A percentile compares a stretch with the other conserved stretches of the same genome.
Conservation (phyloP, 2,797 vertebrate species). For the Peromyscus melanophrys region DNA sequence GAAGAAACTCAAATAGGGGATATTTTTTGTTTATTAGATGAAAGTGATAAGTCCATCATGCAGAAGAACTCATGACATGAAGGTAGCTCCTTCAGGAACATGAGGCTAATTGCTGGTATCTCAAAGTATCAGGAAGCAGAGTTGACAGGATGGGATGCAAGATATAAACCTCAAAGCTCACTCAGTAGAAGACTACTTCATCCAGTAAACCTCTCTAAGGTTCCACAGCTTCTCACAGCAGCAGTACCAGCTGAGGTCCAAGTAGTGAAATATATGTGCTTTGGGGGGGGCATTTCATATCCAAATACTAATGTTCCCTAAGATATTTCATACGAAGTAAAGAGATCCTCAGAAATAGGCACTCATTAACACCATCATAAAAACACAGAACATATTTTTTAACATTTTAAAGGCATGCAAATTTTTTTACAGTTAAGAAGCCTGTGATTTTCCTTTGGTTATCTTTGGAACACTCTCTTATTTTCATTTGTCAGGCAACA, state of each 20-base stretch:
- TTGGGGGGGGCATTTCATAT: neutral
- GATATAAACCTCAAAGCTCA: neutral
- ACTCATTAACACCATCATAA: neutral
- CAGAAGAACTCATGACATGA: neutral
- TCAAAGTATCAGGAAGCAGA: neutral
- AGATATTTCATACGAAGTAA: neutral
- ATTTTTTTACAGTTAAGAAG: neutral
- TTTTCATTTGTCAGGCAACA: neutral
- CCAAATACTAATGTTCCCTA: neutral
- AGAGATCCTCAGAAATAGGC: neutral
- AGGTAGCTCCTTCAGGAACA: neutral
- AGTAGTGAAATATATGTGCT: neutral
- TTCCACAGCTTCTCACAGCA: neutral
- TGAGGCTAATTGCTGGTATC: neutral
- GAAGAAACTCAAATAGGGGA: neutral
- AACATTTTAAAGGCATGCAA: neutral
- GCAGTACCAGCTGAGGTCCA: neutral
- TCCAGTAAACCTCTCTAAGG: neutral
- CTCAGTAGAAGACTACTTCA: neutral
- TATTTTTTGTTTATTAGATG: neutral
- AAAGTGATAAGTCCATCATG: no score
- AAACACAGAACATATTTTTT: neutral
- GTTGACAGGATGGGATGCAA: neutral
- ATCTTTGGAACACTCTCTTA: neutral
- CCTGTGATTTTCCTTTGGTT: neutral